Conservation (phyloP, 2,113 vertebrate genomes). For the Sceloporus tristichus region DNA sequence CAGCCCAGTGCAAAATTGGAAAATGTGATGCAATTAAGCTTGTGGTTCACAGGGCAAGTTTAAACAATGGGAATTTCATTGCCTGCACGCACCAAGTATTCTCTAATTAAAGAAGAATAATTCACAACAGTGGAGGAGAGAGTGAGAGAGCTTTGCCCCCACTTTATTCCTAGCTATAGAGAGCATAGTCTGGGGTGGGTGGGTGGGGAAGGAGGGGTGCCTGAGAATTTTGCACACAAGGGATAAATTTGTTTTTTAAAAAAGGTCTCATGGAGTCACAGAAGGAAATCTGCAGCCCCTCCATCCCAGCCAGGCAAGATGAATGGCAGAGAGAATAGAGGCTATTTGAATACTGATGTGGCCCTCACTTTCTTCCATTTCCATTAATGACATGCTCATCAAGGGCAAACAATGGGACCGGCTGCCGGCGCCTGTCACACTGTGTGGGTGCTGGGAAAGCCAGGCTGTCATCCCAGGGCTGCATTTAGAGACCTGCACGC, state of each 20-base stretch:
- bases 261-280: conserved; percentile 70
- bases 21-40: conserved; percentile 18
- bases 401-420: conserved; percentile 94
- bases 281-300: conserved; percentile 77
- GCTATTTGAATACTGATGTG: conserved; percentile 97
- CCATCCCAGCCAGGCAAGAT: conserved; percentile 79
- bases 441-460: conserved; percentile 85
- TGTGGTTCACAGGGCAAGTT: conserved; percentile 28
- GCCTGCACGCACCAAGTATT: conserved; percentile 50
- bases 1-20: neutral
- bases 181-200: conserved; percentile 34
- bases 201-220: conserved; percentile 2
- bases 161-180: conserved; percentile 33
- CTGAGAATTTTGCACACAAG: conserved; percentile 69
- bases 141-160: neutral
- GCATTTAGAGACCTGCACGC: conserved; percentile 88
- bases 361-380: conserved; percentile 90
- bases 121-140: conserved; percentile 24
- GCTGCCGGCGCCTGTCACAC: conserved; percentile 90
- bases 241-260: conserved; percentile 74
- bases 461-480: conserved; percentile 84
- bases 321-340: conserved; percentile 89
- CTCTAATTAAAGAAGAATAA: conserved; percentile 58
- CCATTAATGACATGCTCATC: conserved; percentile 95
- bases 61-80: conserved; percentile 46